Percentiles rank a stretch among this genome's conserved stretches.
Evolutionary conservation across 1,140 invertebrate genomes (phyloP).

Genomic region (Drusus annulatus): DNA sequence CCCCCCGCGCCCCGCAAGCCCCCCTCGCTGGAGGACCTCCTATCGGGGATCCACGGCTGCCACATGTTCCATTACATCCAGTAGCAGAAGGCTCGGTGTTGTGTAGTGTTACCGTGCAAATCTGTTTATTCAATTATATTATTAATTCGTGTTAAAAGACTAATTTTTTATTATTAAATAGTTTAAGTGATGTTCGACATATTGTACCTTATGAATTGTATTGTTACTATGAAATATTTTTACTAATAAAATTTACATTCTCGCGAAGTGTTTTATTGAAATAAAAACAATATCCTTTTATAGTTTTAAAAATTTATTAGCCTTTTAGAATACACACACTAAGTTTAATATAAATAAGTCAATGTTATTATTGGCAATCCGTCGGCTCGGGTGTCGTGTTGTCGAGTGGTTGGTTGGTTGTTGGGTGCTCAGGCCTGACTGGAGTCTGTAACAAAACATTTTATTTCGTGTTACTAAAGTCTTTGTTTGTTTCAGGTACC

Average conservation of each 20-base stretch:
- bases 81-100: conserved; percentile 52
- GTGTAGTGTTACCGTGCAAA: conserved; percentile 13
- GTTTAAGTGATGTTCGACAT: conserved; percentile 26
- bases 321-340: conserved; percentile 30
- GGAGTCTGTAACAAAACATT: conserved; percentile 48
- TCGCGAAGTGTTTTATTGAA: conserved; percentile 30
- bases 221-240: conserved; percentile 40
- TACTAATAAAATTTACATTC: conserved; percentile 45
- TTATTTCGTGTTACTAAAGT: conserved; percentile 38
- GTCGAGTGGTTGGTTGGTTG: too few species aligned
- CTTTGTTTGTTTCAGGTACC: conserved; percentile 48
- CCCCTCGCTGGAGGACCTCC: conserved; percentile 65
- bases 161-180: conserved; percentile 34
- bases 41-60: conserved; percentile 71
- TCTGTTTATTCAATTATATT: conserved; percentile 5
- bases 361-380: conserved; percentile 10
- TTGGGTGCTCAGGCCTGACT: conserved; percentile 36
- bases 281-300: conserved; percentile 21
- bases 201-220: conserved; percentile 29
- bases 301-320: conserved; percentile 39
- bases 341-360: conserved; percentile 28
- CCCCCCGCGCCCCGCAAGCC: background rate
- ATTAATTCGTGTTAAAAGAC: conserved; percentile 14
- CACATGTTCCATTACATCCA: conserved; percentile 68
- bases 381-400: background rate